These are phyloP conservation scores for Drosophila melanica DNA, from an alignment of 1,140 invertebrate species.

Conservation along the genomic window DNA sequence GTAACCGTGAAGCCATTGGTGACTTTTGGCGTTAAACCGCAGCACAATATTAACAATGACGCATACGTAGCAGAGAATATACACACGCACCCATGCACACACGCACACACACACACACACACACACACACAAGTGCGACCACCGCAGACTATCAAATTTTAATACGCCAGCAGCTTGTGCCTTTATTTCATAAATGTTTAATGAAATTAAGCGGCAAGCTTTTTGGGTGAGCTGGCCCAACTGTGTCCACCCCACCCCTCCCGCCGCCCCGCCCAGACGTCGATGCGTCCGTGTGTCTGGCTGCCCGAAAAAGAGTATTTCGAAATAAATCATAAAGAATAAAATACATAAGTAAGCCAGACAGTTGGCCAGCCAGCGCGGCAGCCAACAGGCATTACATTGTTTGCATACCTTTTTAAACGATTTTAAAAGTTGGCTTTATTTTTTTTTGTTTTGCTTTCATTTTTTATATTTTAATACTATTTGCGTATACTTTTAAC, in stretches of 20 bases:
- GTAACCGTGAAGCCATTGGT: conserved; percentile 34
- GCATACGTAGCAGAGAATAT: conserved; percentile 44
- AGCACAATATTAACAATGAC: conserved; percentile 78
- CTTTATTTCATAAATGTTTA: conserved; percentile 82
- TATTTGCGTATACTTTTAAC: conserved; percentile 43
- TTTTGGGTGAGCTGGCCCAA: conserved; percentile 64
- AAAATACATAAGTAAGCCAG: conserved; percentile 74
- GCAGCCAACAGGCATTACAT: conserved; percentile 43
- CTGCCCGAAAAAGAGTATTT: conserved; percentile 56
- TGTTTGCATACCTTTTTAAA: conserved; percentile 81
- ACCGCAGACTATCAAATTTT: conserved; percentile 80
- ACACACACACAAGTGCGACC: conserved; percentile 35
- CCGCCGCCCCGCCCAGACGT: neutral
- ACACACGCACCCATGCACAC: conserved; percentile 26
- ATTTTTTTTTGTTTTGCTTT: conserved; percentile 13
- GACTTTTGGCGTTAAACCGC: conserved; percentile 78
- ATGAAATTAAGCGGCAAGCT: conserved; percentile 82
- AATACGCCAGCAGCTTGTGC: conserved; percentile 75
- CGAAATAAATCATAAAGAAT: conserved; percentile 78
- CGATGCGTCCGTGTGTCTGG: conserved; percentile 50
- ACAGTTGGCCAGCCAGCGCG: conserved; percentile 30
- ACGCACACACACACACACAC: conserved; percentile 18
- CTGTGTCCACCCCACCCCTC: neutral
- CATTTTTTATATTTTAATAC: conserved; percentile 9
- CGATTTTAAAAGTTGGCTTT: conserved; percentile 60